Evolutionary conservation across 1,140 invertebrate genomes (phyloP), one percentile per base, ranked within the genome.

Genomic region (Hermatobates lingyangjiaoensis): DNA sequence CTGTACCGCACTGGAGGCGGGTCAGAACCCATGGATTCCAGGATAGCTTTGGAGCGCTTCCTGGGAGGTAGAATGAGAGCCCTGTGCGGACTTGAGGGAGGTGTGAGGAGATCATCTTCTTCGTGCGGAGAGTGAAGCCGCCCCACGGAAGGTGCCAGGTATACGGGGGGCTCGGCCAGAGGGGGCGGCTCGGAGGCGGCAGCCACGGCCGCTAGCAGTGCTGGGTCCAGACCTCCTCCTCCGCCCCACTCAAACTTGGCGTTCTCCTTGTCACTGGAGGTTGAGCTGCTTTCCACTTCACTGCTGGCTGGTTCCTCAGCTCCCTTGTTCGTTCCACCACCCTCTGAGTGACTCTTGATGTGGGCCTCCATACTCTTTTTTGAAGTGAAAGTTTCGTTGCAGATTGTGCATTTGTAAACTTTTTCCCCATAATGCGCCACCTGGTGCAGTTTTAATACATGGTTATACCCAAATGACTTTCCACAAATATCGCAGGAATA

Each of bases 371-470:
- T 85, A 27, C 79, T 78, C 61, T 90, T 90, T 63, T 89, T 88
- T 2, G 81, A 88, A 50, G 79, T 85, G 61, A 90, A 90, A 0
- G 86, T 89, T 54, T 85, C 80, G 55, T 87, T 81, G 62, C 86
- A 92, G 7, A 90, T 79, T 0, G 85, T 89, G 63, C 87, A 91
- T 60, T 88, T 88, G 68, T 91, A 91, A 27, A 88, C 86, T 60
- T 89, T 88, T 61, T 89, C 83, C 0, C 87, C 87, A 57, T 85
- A 88, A 66, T 92, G 88, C 50, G 87, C 81, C n/a, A 88, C 85
- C 55, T 87, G 81, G 60, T 90, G 87, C 25, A 88, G 67, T 64
- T 89, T 90, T 23, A 90, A 68, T 1, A 89, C 85, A 60, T 89
- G 85, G 61, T 89, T 89, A 63, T 89, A 89, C 1, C 83, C 84